phyloP scores from a whole-genome alignment of 64 coral and sea anemone genomes.

The Dendrophyllia cribrosa region DNA sequence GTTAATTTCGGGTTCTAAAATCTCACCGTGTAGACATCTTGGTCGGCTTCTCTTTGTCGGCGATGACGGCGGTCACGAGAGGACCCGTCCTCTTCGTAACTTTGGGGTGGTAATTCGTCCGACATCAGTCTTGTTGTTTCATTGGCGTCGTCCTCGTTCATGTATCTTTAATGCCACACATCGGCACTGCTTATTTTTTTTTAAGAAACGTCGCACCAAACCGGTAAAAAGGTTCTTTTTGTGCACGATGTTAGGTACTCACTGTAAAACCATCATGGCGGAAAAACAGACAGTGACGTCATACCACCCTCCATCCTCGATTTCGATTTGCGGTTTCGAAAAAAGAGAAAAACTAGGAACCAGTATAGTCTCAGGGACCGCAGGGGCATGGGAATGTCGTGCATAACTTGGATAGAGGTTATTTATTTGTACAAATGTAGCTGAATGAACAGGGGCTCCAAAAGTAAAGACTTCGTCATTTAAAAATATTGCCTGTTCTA shows the following conservation, averaged over 20 bases:
- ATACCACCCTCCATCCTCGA: conserved; percentile 1
- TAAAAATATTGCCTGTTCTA: too few relatives aligned
- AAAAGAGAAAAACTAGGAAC: neutral
- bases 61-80: conserved; percentile 9
- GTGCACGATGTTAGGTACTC: neutral
- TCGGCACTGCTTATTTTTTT: neutral
- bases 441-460: too few relatives aligned
- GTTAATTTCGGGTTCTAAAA: neutral
- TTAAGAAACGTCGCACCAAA: neutral
- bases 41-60: neutral
- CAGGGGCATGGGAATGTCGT: too few relatives aligned
- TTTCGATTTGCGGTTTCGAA: neutral
- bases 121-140: conserved; percentile 93
- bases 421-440: too few relatives aligned
- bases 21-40: conserved; percentile 53
- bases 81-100: neutral
- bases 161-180: conserved; percentile 30
- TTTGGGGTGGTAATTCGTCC: conserved; percentile 55
- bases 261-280: conserved; percentile 67
- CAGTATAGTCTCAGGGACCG: too few relatives aligned
- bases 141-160: conserved; percentile 83
- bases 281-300: conserved; percentile 79
- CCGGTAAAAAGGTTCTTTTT: neutral
- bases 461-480: too few relatives aligned
- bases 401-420: too few relatives aligned